Conservation (phyloP, 2,888 invertebrate species). For the Cryptus armator region DNA sequence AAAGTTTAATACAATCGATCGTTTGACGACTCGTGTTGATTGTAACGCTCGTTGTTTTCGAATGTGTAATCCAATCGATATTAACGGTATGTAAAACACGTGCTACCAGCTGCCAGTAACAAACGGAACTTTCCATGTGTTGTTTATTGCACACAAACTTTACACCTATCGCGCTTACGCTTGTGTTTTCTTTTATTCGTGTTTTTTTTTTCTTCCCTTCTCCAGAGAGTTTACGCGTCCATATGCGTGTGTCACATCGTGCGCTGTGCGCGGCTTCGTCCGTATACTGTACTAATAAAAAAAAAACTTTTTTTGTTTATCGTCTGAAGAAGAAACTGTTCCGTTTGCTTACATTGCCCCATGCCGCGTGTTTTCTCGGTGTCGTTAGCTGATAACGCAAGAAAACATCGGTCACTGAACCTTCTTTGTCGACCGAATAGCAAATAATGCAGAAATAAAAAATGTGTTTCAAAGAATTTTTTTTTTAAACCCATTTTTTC, state of each 20-base stretch:
- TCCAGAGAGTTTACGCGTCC: not conserved
- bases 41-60: slow-evolving; percentile 48
- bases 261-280: not conserved
- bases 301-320: slow-evolving; percentile 54
- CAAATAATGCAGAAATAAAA: not conserved
- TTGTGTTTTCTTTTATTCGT: slow-evolving; percentile 46
- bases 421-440: not conserved
- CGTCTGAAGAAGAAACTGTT: slow-evolving; percentile 29
- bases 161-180: slow-evolving; percentile 37
- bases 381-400: slow-evolving; percentile 9
- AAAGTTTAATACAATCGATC: slow-evolving; percentile 58
- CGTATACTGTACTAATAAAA: not conserved
- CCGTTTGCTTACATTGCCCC: slow-evolving; percentile 25
- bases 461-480: not conserved
- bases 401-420: slow-evolving; percentile 22
- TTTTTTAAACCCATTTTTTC: not conserved
- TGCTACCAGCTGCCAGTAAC: slow-evolving; percentile 48
- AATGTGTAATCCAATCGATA: slow-evolving; percentile 58
- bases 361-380: slow-evolving; percentile 9
- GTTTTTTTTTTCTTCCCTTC: slow-evolving; percentile 6
- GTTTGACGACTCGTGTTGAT: slow-evolving; percentile 35
- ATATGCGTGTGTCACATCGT: slow-evolving; percentile 30
- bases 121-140: slow-evolving; percentile 52
- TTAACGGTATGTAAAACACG: slow-evolving; percentile 37
- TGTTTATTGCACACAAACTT: slow-evolving; percentile 50